Evolutionary conservation across 2,888 invertebrate species (phyloP).

Genomic region (Euzophera pinguis): DNA sequence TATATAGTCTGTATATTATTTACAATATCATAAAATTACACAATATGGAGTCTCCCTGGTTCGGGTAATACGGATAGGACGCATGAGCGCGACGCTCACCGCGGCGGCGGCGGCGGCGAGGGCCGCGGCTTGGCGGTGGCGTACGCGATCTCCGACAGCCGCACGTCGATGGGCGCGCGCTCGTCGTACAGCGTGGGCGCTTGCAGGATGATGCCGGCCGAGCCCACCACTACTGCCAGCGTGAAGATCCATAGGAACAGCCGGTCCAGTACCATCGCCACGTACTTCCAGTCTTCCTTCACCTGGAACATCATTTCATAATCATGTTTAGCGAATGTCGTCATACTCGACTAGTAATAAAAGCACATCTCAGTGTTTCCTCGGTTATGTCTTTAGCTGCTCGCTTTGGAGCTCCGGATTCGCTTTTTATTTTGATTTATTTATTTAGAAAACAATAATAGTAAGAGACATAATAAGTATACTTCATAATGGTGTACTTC

Average conservation of each 20-base stretch:
- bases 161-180: conserved; percentile 91
- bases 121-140: conserved; percentile 90
- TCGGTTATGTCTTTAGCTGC: too few species aligned
- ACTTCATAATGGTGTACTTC: too few species aligned
- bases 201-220: conserved; percentile 95
- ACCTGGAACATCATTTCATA: conserved; percentile 81
- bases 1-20: conserved; percentile 61
- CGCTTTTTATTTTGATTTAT: too few species aligned
- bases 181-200: conserved; percentile 97
- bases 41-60: conserved; percentile 28
- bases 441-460: too few species aligned
- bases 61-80: conserved; percentile 31
- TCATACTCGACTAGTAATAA: too few species aligned
- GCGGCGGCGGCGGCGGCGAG: conserved; percentile 42
- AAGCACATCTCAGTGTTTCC: too few species aligned
- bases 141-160: conserved; percentile 93
- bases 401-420: too few species aligned
- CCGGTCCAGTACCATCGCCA: conserved; percentile 98
- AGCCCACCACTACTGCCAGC: conserved; percentile 95
- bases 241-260: conserved; percentile 98
- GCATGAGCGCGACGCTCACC: conserved; percentile 18
- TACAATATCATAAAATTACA: conserved; percentile 47
- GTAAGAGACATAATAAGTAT: too few species aligned
- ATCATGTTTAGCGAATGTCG: too few species aligned
- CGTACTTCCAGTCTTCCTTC: conserved; percentile 99